Evolutionary conservation across 2,888 invertebrate genomes (phyloP), one percentile per base, ranked within the genome.

Genomic region (Oasisia sp.): DNA sequence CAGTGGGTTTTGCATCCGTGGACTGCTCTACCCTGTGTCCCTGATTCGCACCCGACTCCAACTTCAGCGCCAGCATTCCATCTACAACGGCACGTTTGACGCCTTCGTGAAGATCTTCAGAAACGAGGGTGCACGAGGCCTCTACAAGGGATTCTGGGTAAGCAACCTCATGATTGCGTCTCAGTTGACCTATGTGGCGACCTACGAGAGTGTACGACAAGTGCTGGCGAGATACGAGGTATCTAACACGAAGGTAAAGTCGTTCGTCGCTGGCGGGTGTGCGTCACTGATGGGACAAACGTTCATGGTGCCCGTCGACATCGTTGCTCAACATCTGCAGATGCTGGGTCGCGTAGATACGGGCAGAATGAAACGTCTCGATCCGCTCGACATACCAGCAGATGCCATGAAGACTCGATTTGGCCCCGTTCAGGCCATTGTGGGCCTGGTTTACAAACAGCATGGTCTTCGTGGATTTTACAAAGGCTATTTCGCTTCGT

Each of bases 291-390:
- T 99, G 11, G 98, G 99, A 0, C 99, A 99, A 97, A 99, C 99
- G 0, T 98, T 99, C 92, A 98, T 99, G 93, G 99, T 99, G 92
- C 99, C 99, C 7, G 98, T 99, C 95, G 99, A 99, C 96, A 98
- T 99, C 91, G 97, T 99, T 92, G 99, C 99, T 94, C 99, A 99
- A 95, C 99, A 99, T 96, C 97, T 99, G 92, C 99, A 99, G 99
- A 98, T 99, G 95, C 97, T 99, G 9, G 99, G 99, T 0, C 95
- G 95, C 74, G 32, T 19, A 3, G 32, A 19, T 32, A 1, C 8
- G 89, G 58, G 44, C 32, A 91, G 45, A 11, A 50, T 50, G 91
- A 92, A 89, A 89, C 32, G 38, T 14, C 45, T 44, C 58, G 92
- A 89, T 91, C 91, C 91, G 50, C 89, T 74, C 38, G n/a, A 91